Evolutionary conservation across 2,797 vertebrate genomes (phyloP), one percentile per base, ranked within the genome.

Genomic region (Lacerta agilis): DNA sequence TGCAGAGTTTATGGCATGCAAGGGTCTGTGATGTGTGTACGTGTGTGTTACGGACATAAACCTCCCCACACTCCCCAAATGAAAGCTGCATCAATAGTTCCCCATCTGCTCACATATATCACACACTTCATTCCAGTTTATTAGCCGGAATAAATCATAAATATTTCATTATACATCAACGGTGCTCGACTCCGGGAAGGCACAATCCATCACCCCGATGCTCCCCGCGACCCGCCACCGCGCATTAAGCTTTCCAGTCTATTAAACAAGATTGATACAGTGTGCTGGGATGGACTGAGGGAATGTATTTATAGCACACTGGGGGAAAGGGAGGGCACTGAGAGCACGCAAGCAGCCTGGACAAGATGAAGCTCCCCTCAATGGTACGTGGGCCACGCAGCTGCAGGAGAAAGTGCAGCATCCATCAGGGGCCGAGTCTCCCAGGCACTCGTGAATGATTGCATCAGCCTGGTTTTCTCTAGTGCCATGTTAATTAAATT

Each of bases 121-220:
- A 98, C 96, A 94, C 97, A 97, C 98, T 98, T 98, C 98, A 98
- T 97, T 98, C 98, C 96, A 96, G 98, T 98, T 98, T 98, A 98
- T 98, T 98, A 98, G 98, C 98, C 96, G 98, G 97, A 97, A 98
- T 98, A 98, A 98, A 98, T 98, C 98, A 98, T 98, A 98, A 98
- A 98, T 98, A 98, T 98, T 98, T 98, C 98, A 98, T 98, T 97
- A 96, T 97, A 96, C 96, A 98, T 98, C 98, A 98, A 95, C 92
- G 96, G 94, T 79, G 96, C 97, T 97, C 96, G 91, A 97, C 97
- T 95, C 95, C 82, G 93, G 97, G 97, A 97, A 97, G 97, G 97
- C 95, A 94, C 98, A 97, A 98, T 98, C 98, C 97, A 98, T 98
- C 98, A 98, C 97, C 90, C 87, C 95, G 94, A 94, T 97, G 95